Evolutionary conservation across 30 jellyfish, hydroid and myxozoan genomes (phyloP), one percentile per base, ranked within the genome.

Genomic region (Cassiopea andromeda): DNA sequence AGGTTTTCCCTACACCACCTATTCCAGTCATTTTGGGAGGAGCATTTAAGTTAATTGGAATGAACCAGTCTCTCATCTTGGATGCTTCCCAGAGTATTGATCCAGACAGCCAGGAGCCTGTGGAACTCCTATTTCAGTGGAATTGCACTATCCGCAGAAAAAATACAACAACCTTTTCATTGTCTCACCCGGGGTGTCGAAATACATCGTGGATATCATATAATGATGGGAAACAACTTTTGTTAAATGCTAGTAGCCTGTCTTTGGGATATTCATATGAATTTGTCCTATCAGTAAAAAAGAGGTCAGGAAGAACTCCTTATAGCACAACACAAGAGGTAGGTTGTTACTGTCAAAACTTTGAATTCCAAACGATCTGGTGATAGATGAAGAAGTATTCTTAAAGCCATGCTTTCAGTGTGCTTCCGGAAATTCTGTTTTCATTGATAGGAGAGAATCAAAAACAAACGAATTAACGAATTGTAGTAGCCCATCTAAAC

Each of bases 11-110:
- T 12, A 43, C 97, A 5, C 97, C 97, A 0, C 97, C 89, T 6
- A 82, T 91, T n/a, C 98, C 99, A 3, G 77, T 71, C 3, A 92
- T 96, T 58, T 15, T 61, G 1, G 99, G 99, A 12, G 99, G 99
- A 3, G 17, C 75, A 10, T 5, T 15, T 9, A 93, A 96, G n/a
- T 46, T 49, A 13, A 66, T 91, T 38, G 98, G 98, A 58, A 60
- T 44, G 44, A 81, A 79, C 57, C 97, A 96, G 73, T 43, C 88
- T 1, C n/a, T 92, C 48, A 47, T 44, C 7, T 50, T 96, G 80
- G 91, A 92, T 78, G 97, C 93, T 4, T 76, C 95, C 49, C 57
- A 66, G 13, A 81, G 94, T 59, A 89, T 87, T 38, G 97, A 91
- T 78, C 97, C 98, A 10, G 97, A 91, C 58, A 15, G 27, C 7